Base-by-base conservation (phyloP, 2,797 vertebrate genomes). In the Nasua narica region DNA sequence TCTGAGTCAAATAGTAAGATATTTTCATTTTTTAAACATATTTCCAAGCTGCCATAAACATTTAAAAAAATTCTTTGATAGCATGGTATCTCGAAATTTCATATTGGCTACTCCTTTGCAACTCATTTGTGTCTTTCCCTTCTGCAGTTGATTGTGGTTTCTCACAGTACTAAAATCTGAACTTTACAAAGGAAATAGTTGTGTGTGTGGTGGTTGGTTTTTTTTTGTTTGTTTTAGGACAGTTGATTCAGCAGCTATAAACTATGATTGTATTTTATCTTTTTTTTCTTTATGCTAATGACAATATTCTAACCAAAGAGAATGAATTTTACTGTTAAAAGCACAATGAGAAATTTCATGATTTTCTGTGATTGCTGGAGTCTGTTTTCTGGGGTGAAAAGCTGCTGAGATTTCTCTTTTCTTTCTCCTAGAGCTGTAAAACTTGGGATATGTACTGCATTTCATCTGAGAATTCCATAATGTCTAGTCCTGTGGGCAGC, bases 251-350 rank as follows among this genome's bases (percentile, higher is more conserved):
- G 37, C 46, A 79, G 46, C 62, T 92, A 15, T 37, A 87, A 91
- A 69, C 76, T 83, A n/a, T 85, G 54, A 18, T 79, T 58, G 19
- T 70, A 19, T 62, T 94, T 90, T 62, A 23, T 78, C 21, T 72
- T 62, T 37, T 52, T 83, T 96, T 95, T 72, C 32, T 79, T 60
- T 56, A 74, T 85, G 58, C 43, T 90, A 37, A 4, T 77, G 35
- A 62, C 35, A 83, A 2, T 89, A 27, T 76, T 15, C 14, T 69
- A 18, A 29, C 46, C 27, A 95, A 91, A 96, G 18, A 43, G 25
- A 76, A 70, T 90, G 40, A 46, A 16, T 96, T 96, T 91, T 93
- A 70, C 58, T 92, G 7, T 90, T 90, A 70, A 58, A 37, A 23
- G 1, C 86, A 27, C 83, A 52, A 12, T 88, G 77, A 93, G 70